These are phyloP conservation scores for Enoplosus armatus DNA, from an alignment of 2,797 vertebrate species.

Conservation along the genomic window DNA sequence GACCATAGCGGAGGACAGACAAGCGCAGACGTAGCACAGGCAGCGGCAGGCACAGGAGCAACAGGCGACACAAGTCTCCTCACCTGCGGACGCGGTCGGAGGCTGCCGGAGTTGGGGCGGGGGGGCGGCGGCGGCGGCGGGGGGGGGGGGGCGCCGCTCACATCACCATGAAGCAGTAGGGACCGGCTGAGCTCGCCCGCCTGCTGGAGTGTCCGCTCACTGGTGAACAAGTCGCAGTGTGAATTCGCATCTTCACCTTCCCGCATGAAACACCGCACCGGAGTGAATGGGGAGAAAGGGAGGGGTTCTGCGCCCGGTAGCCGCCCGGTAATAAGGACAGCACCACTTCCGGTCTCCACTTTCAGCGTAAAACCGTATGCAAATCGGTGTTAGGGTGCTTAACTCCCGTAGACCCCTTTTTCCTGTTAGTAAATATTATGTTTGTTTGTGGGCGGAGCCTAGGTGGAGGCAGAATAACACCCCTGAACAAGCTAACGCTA, in stretches of 20 bases:
- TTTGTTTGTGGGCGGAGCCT: too few relatives aligned
- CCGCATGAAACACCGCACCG: slow-evolving; percentile 59
- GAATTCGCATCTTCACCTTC: slow-evolving; percentile 59
- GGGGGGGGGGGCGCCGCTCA: too few relatives aligned
- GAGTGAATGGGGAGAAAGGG: slow-evolving; percentile 65
- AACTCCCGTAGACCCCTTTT: too few relatives aligned
- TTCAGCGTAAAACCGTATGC: slow-evolving; percentile 36
- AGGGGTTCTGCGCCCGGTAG: slow-evolving; percentile 63
- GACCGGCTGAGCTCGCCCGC: slow-evolving; percentile 13
- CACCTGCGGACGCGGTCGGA: slow-evolving; percentile 57
- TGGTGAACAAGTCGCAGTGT: slow-evolving; percentile 34
- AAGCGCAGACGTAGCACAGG: slow-evolving; percentile 8
- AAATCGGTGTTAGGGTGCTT: too few relatives aligned
- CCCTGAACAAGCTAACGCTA: too few relatives aligned
- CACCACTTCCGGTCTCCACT: slow-evolving; percentile 25
- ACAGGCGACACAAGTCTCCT: slow-evolving; percentile 76
- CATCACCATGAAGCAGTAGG: not conserved
- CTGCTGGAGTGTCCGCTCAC: slow-evolving; percentile 22
- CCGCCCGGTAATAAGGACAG: accelerated
- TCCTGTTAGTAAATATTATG: too few relatives aligned
- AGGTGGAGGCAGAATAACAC: too few relatives aligned
- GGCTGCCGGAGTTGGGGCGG: not conserved
- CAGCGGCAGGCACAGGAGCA: slow-evolving; percentile 60
- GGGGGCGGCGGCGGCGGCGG: too few relatives aligned
- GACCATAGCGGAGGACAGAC: slow-evolving; percentile 2